Percentiles rank a stretch among this genome's conserved stretches.
Conservation (phyloP, 2,888 invertebrate species). For the Drosophila nr. medialis region DNA sequence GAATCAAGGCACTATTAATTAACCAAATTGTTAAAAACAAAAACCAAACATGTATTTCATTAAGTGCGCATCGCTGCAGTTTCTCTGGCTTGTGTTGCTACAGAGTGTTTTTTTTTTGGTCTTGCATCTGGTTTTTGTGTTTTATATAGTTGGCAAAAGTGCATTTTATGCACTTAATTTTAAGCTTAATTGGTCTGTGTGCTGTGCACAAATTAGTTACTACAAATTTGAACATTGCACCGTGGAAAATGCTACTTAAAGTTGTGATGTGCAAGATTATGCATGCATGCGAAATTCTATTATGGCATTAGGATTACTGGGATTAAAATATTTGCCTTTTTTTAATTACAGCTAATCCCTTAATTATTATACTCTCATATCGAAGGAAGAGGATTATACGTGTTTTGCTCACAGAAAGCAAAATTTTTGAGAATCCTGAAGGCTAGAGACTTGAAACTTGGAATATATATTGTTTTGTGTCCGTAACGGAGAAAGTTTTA, state of each 20-base stretch:
- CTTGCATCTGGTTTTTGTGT: conserved; percentile 4
- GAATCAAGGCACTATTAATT: conserved; percentile 67
- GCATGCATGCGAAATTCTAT: background rate
- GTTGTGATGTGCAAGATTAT: background rate
- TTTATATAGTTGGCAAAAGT: conserved; percentile 14
- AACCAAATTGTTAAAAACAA: conserved; percentile 72
- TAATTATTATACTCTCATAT: background rate
- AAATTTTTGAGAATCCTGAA: background rate
- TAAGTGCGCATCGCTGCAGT: conserved; percentile 28
- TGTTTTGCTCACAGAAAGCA: background rate
- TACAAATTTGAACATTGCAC: background rate
- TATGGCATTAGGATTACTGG: background rate
- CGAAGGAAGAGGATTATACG: background rate
- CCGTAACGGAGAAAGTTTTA: background rate
- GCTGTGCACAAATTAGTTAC: conserved; percentile 10
- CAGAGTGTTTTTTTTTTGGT: conserved; percentile 1
- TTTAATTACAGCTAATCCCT: background rate
- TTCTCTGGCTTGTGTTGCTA: conserved; percentile 13
- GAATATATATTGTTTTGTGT: background rate
- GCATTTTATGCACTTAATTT: conserved; percentile 35
- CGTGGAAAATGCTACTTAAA: background rate
- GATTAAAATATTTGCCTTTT: background rate
- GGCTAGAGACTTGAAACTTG: background rate
- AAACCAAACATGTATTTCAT: conserved; percentile 73
- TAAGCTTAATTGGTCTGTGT: conserved; percentile 44